These are phyloP conservation scores for Parelbella ahira DNA, from an alignment of 2,888 invertebrate genomes.

Conservation along the genomic window DNA sequence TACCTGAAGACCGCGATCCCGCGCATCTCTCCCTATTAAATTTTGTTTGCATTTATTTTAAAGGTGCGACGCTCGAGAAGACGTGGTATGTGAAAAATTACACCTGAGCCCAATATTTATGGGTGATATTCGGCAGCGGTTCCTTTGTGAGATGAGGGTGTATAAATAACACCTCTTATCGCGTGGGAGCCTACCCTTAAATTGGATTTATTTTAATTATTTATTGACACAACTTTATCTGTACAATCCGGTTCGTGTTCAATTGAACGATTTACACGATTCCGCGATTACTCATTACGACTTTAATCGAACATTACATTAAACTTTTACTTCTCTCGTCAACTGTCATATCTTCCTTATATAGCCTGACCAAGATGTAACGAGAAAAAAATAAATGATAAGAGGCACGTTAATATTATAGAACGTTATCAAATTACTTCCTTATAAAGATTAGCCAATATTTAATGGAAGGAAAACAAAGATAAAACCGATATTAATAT, in stretches of 20 bases:
- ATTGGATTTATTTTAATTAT: constrained; percentile 79
- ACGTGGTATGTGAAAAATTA: constrained; percentile 81
- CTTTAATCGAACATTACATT: constrained; percentile 4
- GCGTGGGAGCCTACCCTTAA: constrained; percentile 79
- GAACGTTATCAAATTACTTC: too few species aligned
- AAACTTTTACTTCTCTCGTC: constrained; percentile 5
- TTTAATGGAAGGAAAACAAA: too few species aligned
- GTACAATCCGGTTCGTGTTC: constrained; percentile 29
- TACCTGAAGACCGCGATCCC: constrained; percentile 74
- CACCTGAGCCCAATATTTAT: constrained; percentile 81
- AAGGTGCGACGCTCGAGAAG: constrained; percentile 79
- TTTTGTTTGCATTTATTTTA: constrained; percentile 81
- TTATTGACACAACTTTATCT: constrained; percentile 55
- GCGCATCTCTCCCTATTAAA: constrained; percentile 81
- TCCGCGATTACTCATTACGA: constrained; percentile 13
- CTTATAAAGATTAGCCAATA: too few species aligned
- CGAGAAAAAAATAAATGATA: constrained; percentile 1
- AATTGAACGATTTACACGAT: constrained; percentile 29
- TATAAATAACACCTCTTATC: constrained; percentile 81
- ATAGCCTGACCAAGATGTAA: neutral
- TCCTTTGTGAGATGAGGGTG: constrained; percentile 78
- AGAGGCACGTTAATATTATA: too few species aligned
- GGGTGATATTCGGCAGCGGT: constrained; percentile 81
- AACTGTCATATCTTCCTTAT: too few species aligned
- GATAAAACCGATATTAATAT: too few species aligned